Evolutionary conservation across 2,888 invertebrate species (phyloP), one percentile per base, ranked within the genome.

Genomic region (Loripinus fragilis): DNA sequence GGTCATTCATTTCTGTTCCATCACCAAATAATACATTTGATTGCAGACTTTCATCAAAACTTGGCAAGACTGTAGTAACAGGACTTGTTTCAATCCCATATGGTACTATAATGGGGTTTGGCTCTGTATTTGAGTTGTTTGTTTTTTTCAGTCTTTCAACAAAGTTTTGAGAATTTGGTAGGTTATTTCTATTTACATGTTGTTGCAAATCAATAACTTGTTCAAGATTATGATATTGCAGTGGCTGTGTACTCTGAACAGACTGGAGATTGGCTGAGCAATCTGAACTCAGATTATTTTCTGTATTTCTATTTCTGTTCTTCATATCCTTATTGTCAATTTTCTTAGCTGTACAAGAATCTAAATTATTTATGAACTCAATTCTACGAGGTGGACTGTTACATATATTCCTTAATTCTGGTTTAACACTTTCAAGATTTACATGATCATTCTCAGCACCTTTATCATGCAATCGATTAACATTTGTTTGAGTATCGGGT

Each of bases 21-120:
- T 80, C 83, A n/a, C 83, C 83, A 73, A 80, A 83, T 12, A 83
- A 45, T 8, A 76, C 35, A 66, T 64, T 77, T 5, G 83, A 75
- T 20, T 74, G 73, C 3, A 80, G 52, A 73, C 52, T 64, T 25
- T 60, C 60, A 33, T 60, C 60, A 30, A 60, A 60, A 60, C 33
- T 60, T 33, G 33, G 33, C 15, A 33, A 10, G 1, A 60, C 30
- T 25, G 10, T 3, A 28, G 25, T 7, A 60, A 60, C 30, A 60
- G 60, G 17, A 17, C 28, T 60, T 60, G 3, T 60, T 20, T 60
- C 33, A 60, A 5, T 5, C 17, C 33, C 8, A 23, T 60, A 60
- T 2, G 60, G 60, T 2, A 60, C 60, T 33, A 60, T 33, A 20
- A 60, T 33, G 33, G 60, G 30, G 33, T 33, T 10, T 60, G 30